phyloP scores from a whole-genome alignment of 2,888 invertebrate genomes.

The Drosophila melanosoma region DNA sequence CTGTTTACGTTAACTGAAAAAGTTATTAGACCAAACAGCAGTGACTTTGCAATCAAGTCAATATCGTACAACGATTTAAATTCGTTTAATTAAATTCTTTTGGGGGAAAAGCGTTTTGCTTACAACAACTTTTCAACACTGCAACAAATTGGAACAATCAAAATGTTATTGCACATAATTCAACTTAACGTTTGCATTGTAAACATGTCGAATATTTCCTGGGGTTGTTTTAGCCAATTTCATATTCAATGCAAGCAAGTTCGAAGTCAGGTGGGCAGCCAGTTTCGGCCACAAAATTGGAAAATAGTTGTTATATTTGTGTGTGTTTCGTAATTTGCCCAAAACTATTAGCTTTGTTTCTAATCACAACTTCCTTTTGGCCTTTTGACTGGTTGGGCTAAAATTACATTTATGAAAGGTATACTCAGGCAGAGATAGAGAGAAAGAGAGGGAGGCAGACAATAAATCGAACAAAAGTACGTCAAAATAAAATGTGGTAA shows the following conservation, averaged over 20 bases:
- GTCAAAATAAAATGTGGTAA: slow-evolving; percentile 69
- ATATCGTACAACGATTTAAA: slow-evolving; percentile 39
- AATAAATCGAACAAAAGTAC: slow-evolving; percentile 65
- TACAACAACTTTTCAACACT: slow-evolving; percentile 33
- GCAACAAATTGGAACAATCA: slow-evolving; percentile 17
- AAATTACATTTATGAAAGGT: slow-evolving; percentile 17
- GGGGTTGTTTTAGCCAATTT: slow-evolving; percentile 32
- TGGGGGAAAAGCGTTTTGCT: slow-evolving; percentile 4
- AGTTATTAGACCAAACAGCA: slow-evolving; percentile 40
- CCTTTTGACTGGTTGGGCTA: slow-evolving; percentile 27
- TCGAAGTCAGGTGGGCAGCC: slow-evolving; percentile 22
- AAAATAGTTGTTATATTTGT: slow-evolving; percentile 10
- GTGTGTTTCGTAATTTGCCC: slow-evolving; percentile 42
- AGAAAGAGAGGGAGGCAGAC: neutral
- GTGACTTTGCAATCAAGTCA: slow-evolving; percentile 17
- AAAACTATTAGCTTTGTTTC: slow-evolving; percentile 55
- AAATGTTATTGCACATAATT: slow-evolving; percentile 59
- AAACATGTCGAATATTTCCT: slow-evolving; percentile 36
- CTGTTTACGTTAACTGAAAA: slow-evolving; percentile 55
- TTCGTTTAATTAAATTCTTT: slow-evolving; percentile 54
- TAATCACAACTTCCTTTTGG: slow-evolving; percentile 44
- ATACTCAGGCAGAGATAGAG: neutral
- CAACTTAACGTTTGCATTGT: slow-evolving; percentile 50
- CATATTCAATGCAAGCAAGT: slow-evolving; percentile 13
- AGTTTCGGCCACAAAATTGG: slow-evolving; percentile 44